These are phyloP conservation scores for Passer domesticus DNA, from an alignment of 2,113 vertebrate species.

Conservation along the genomic window DNA sequence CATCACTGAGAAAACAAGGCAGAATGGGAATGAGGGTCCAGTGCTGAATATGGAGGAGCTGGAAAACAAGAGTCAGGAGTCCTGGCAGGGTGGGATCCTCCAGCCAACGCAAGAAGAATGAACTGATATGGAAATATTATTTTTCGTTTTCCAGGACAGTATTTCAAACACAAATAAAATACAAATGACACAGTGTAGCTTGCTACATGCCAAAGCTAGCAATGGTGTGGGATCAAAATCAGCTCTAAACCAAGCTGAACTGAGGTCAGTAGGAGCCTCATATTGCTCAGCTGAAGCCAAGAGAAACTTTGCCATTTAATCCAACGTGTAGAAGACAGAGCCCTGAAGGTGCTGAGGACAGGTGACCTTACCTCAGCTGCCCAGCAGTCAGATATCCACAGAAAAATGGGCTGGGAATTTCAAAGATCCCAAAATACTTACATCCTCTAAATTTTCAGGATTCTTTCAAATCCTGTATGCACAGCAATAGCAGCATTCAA, in stretches of 20 bases:
- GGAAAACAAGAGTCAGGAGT: not conserved
- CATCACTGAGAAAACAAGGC: not conserved
- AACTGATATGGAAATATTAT: not conserved
- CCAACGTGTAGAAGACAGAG: not conserved
- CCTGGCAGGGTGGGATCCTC: not conserved
- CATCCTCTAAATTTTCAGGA: not conserved
- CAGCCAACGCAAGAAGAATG: not conserved
- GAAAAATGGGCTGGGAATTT: not conserved
- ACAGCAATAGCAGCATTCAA: rapidly evolving
- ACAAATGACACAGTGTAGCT: not conserved
- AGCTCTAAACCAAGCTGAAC: not conserved
- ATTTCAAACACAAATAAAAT: conserved; percentile 25
- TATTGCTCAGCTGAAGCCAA: not conserved
- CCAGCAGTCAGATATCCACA: not conserved
- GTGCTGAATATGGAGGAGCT: rapidly evolving
- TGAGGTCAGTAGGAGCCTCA: not conserved
- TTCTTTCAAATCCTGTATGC: not conserved
- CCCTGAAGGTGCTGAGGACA: not conserved
- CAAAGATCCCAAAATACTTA: not conserved
- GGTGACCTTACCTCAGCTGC: not conserved
- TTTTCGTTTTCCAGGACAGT: not conserved
- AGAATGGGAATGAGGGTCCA: not conserved
- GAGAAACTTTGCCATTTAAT: not conserved
- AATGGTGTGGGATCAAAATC: not conserved
- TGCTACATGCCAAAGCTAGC: conserved; percentile 11